Conservation (phyloP, 1,140 invertebrate genomes). For the Drosophila kepulauana region DNA sequence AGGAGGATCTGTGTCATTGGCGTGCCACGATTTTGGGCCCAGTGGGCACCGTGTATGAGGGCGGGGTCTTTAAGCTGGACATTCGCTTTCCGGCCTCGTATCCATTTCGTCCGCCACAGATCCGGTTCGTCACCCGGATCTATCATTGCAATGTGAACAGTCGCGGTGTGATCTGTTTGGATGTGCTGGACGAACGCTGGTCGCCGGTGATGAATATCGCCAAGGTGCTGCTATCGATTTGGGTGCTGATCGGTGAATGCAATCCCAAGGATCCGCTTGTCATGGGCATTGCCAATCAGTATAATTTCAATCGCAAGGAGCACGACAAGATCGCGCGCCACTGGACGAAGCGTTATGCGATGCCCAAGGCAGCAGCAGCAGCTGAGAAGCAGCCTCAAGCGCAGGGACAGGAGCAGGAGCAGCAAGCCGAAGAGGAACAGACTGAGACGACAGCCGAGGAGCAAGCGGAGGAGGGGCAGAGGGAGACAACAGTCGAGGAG, state of each 20-base stretch:
- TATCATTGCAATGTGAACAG: constrained; percentile 87
- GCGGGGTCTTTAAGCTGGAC: constrained; percentile 60
- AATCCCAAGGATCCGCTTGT: constrained; percentile 70
- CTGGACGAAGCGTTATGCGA: constrained; percentile 62
- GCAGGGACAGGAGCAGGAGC: no score
- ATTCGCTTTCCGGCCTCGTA: constrained; percentile 61
- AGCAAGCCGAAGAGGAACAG: neutral
- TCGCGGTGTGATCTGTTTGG: constrained; percentile 64
- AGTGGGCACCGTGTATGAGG: constrained; percentile 59
- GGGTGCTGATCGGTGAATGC: constrained; percentile 63
- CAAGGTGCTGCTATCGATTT: constrained; percentile 68
- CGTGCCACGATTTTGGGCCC: constrained; percentile 51
- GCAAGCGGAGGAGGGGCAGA: neutral
- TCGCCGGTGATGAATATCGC: constrained; percentile 63
- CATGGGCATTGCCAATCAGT: constrained; percentile 66
- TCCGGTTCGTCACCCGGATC: constrained; percentile 91
- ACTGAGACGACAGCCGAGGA: neutral
- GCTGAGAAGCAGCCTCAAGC: neutral
- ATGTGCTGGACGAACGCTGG: constrained; percentile 68
- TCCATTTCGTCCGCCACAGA: constrained; percentile 88
- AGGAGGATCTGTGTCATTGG: constrained; percentile 59
- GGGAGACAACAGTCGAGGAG: neutral
- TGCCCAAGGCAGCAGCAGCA: constrained; percentile 16
- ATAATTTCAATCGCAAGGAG: constrained; percentile 62
- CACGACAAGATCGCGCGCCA: constrained; percentile 60